A percentile compares a stretch with the other conserved stretches of the same genome.
Conservation (phyloP, 2,797 vertebrate species). For the Kryptolebias ocellatus region DNA sequence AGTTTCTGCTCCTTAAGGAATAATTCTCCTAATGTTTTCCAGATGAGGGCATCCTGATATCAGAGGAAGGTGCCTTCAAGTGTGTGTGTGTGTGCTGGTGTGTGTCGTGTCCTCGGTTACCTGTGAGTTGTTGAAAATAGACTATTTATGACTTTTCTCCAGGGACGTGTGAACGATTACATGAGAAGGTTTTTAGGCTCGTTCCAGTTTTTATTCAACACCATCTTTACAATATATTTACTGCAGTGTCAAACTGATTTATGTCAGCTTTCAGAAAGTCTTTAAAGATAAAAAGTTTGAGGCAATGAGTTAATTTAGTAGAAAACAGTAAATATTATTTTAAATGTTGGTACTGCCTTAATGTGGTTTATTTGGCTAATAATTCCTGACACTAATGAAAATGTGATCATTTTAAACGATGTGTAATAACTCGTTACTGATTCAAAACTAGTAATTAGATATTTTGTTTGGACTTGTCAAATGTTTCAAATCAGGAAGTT, state of each 20-base stretch:
- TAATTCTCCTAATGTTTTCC: conserved; percentile 56
- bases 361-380: too few relatives aligned
- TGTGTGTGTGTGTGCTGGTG: conserved; percentile 20
- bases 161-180: background rate
- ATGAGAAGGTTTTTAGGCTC: too few relatives aligned
- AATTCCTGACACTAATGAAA: too few relatives aligned
- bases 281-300: too few relatives aligned
- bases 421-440: too few relatives aligned
- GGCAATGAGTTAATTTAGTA: too few relatives aligned
- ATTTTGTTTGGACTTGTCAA: too few relatives aligned
- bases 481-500: too few relatives aligned
- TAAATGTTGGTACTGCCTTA: too few relatives aligned
- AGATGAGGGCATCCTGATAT: conserved; percentile 46
- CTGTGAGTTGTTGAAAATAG: conserved; percentile 10
- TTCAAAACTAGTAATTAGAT: too few relatives aligned
- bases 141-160: background rate
- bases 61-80: conserved; percentile 3
- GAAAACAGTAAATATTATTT: too few relatives aligned
- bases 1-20: conserved; percentile 54
- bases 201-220: background rate
- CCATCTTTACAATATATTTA: background rate
- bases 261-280: background rate
- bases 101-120: conserved; percentile 13
- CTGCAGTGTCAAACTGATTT: background rate
- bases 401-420: too few relatives aligned